phyloP scores from a whole-genome alignment of 2,113 vertebrate species.

The Neodon shergylaensis region DNA sequence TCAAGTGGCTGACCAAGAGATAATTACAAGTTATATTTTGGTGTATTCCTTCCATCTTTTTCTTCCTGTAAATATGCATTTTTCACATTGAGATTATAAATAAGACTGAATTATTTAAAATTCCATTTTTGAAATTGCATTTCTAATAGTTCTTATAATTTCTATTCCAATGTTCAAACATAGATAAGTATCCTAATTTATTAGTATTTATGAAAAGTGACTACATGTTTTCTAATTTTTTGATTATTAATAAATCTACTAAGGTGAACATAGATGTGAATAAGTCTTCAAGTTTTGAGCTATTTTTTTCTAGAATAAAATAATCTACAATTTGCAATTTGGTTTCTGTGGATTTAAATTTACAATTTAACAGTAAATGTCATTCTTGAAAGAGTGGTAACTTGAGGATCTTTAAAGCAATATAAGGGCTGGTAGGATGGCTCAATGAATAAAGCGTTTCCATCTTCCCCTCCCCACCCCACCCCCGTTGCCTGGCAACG shows the following conservation, averaged over 20 bases:
- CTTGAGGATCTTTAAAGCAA: background rate
- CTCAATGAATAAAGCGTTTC: background rate
- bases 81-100: slow-evolving; percentile 18
- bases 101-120: background rate
- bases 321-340: background rate
- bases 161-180: slow-evolving; percentile 45
- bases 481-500: background rate
- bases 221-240: background rate
- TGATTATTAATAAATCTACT: slow-evolving; percentile 50
- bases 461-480: no score
- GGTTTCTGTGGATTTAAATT: background rate
- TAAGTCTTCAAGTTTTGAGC: slow-evolving; percentile 35
- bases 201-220: slow-evolving; percentile 9
- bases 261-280: background rate
- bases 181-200: background rate
- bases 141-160: slow-evolving; percentile 29
- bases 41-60: background rate
- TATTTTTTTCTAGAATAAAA: background rate
- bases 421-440: background rate
- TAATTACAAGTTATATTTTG: slow-evolving; percentile 39
- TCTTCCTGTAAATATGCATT: background rate
- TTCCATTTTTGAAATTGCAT: background rate
- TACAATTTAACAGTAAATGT: background rate
- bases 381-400: slow-evolving; percentile 22
- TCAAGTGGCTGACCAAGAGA: background rate